These are phyloP conservation scores for Eulithis prunata DNA, from an alignment of 2,888 invertebrate species.

Conservation along the genomic window DNA sequence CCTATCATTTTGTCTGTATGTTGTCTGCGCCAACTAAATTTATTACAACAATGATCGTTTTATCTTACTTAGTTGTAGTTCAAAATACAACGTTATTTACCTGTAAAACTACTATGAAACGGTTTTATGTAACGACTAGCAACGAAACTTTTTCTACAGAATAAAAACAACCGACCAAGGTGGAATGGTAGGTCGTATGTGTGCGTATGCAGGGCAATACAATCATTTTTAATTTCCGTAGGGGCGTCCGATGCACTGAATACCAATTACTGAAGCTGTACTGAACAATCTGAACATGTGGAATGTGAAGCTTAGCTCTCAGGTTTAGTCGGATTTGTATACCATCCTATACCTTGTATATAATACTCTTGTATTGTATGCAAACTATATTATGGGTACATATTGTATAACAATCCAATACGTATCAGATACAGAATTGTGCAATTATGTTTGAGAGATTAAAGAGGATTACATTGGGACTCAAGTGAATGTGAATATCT, in stretches of 20 bases:
- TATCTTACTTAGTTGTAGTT: neutral
- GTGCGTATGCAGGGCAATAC: slow-evolving; percentile 58
- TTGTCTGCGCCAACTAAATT: neutral
- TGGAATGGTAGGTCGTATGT: slow-evolving; percentile 20
- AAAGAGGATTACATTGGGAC: slow-evolving; percentile 30
- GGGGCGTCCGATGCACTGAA: slow-evolving; percentile 69
- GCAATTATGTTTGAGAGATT: slow-evolving; percentile 46
- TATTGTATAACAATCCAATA: slow-evolving; percentile 44
- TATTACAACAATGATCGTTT: neutral
- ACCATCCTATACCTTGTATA: slow-evolving; percentile 20
- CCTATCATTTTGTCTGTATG: neutral
- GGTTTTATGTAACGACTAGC: neutral
- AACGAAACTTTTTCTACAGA: neutral
- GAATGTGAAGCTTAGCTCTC: slow-evolving; percentile 60
- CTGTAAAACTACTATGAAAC: neutral
- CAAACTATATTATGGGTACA: slow-evolving; percentile 10
- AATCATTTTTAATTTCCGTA: slow-evolving; percentile 77
- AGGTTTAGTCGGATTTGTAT: slow-evolving; percentile 54
- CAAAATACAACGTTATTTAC: neutral
- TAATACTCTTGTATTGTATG: slow-evolving; percentile 1
- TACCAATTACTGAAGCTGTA: slow-evolving; percentile 73
- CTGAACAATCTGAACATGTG: slow-evolving; percentile 68
- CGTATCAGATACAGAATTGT: slow-evolving; percentile 44
- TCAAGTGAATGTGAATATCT: slow-evolving; percentile 25
- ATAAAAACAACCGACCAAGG: slow-evolving; percentile 20